A percentile compares a stretch with the other conserved stretches of the same genome.
phyloP scores from a whole-genome alignment of 1,140 invertebrate species.

The Tenebrio molitor region DNA sequence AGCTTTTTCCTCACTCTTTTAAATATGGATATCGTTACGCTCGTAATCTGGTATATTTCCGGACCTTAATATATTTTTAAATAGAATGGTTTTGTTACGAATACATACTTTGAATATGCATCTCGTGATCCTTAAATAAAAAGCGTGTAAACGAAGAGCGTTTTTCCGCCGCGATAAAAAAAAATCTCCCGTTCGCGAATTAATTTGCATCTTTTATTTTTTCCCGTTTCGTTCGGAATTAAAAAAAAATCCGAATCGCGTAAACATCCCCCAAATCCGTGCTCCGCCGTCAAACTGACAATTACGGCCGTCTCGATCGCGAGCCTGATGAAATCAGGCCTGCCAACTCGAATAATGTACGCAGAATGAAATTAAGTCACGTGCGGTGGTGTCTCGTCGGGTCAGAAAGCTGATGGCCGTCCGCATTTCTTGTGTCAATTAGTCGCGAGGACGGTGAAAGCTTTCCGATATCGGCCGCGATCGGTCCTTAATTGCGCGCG shows the following conservation, averaged over 20 bases:
- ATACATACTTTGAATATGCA: no score
- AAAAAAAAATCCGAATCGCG: background rate
- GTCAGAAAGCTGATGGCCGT: background rate
- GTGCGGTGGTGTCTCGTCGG: no score
- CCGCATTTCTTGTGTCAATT: background rate
- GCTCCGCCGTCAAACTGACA: background rate
- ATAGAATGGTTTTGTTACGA: no score
- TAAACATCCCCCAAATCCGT: background rate
- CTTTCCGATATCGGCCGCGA: background rate
- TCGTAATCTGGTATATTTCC: no score
- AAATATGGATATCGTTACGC: no score
- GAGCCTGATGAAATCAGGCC: background rate
- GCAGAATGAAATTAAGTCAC: background rate
- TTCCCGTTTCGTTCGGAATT: background rate
- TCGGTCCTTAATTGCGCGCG: no score
- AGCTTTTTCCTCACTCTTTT: no score
- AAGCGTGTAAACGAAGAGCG: slow-evolving; percentile 16
- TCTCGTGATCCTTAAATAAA: slow-evolving; percentile 11
- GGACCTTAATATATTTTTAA: no score
- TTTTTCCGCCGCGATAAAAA: slow-evolving; percentile 19
- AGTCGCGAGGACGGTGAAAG: background rate
- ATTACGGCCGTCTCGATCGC: background rate
- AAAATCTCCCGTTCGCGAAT: slow-evolving; percentile 12
- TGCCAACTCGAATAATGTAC: background rate
- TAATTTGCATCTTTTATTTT: slow-evolving; percentile 16